phyloP scores from a whole-genome alignment of 2,797 vertebrate species.

The Lutjanus campechanus region DNA sequence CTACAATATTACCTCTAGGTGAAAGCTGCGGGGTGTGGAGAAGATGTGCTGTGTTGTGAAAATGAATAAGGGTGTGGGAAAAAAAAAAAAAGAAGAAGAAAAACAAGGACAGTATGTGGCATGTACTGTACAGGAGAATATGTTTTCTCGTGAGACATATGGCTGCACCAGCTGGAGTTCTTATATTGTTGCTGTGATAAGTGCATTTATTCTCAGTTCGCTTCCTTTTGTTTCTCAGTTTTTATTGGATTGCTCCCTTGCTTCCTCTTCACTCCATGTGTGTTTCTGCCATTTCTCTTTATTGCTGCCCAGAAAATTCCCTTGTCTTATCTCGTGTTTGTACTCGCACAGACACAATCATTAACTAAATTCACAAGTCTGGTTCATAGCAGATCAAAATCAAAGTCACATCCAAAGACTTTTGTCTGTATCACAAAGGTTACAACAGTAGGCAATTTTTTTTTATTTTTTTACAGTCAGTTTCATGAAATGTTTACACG shows the following conservation, averaged over 20 bases:
- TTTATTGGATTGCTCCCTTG: conserved; percentile 48
- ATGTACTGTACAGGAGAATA: conserved; percentile 30
- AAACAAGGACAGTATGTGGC: conserved; percentile 52
- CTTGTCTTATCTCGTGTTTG: not conserved
- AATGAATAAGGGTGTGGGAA: conserved; percentile 16
- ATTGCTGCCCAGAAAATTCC: conserved; percentile 13
- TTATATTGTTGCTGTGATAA: conserved; percentile 56
- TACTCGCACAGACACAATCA: not conserved
- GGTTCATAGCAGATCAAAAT: not conserved
- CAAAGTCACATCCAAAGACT: not conserved
- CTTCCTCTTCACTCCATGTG: conserved; percentile 38
- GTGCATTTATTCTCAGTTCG: conserved; percentile 52
- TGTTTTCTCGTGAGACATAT: conserved; percentile 66
- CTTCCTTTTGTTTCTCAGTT: conserved; percentile 50
- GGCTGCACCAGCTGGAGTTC: conserved; percentile 68
- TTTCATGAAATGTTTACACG: not conserved
- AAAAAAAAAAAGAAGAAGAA: not conserved
- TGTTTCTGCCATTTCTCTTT: conserved; percentile 52
- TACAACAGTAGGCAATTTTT: not conserved
- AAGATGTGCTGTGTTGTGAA: conserved; percentile 42
- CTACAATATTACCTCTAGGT: conserved; percentile 23
- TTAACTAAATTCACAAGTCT: conserved; percentile 16
- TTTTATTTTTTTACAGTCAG: not conserved
- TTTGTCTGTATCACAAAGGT: not conserved
- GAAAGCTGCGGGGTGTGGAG: conserved; percentile 22